phyloP scores from a whole-genome alignment of 2,888 invertebrate species.

The Empis livida region DNA sequence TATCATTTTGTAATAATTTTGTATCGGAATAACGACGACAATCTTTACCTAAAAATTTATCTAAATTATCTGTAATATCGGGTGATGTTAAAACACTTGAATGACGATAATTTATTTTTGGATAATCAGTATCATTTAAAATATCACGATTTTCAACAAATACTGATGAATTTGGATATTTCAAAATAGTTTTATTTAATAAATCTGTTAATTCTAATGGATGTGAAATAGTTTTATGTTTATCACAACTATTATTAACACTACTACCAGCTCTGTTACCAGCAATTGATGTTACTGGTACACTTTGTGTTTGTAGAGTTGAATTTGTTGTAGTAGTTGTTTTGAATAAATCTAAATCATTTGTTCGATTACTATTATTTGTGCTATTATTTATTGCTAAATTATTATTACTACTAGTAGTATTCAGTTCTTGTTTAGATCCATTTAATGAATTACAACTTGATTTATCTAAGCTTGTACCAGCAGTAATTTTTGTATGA shows the following conservation, averaged over 20 bases:
- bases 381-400: neutral
- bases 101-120: slow-evolving; percentile 32
- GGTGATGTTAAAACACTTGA: slow-evolving; percentile 26
- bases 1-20: slow-evolving; percentile 27
- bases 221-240: too few relatives aligned
- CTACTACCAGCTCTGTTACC: too few relatives aligned
- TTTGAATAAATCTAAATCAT: slow-evolving; percentile 12
- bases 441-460: slow-evolving; percentile 32
- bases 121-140: slow-evolving; percentile 31
- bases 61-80: slow-evolving; percentile 20
- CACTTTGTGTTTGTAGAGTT: too few relatives aligned
- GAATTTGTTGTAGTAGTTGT: neutral
- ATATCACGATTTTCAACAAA: slow-evolving; percentile 37
- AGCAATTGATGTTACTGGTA: too few relatives aligned
- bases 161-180: slow-evolving; percentile 35
- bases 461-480: too few relatives aligned
- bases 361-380: slow-evolving; percentile 5
- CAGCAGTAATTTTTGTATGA: too few relatives aligned
- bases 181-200: slow-evolving; percentile 7
- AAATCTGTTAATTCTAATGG: slow-evolving; percentile 6
- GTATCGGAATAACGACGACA: slow-evolving; percentile 35
- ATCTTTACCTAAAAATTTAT: slow-evolving; percentile 26
- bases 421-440: slow-evolving; percentile 28
- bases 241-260: too few relatives aligned
- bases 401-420: neutral